phyloP scores from a whole-genome alignment of 2,888 invertebrate genomes.

The Eilema caniola region DNA sequence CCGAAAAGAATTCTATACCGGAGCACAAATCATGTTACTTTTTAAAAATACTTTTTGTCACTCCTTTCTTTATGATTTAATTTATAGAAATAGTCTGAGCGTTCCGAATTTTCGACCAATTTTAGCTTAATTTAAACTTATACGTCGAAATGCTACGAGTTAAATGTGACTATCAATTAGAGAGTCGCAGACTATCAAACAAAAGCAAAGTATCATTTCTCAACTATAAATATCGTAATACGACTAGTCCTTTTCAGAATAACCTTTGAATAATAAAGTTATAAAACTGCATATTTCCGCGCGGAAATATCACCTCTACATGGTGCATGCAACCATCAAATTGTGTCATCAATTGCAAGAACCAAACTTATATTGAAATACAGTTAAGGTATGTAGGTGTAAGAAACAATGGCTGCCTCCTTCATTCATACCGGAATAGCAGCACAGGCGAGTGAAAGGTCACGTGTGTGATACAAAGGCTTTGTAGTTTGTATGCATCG shows the following conservation, averaged over 20 bases:
- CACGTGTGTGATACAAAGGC: slow-evolving; percentile 42
- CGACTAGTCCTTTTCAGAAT: neutral
- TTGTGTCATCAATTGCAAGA: slow-evolving; percentile 16
- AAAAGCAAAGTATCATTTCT: neutral
- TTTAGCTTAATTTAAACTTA: no score
- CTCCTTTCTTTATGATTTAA: neutral
- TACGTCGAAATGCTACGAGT: no score
- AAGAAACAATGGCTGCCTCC: slow-evolving; percentile 24
- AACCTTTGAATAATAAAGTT: no score
- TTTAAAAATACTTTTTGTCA: neutral
- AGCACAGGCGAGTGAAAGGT: slow-evolving; percentile 36
- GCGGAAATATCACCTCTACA: slow-evolving; percentile 4
- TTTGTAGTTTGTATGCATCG: slow-evolving; percentile 41
- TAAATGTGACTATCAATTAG: no score
- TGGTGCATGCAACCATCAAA: neutral
- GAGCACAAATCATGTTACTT: no score
- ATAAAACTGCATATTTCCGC: neutral
- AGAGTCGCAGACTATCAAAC: neutral
- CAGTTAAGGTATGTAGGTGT: slow-evolving; percentile 22
- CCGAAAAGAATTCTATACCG: neutral
- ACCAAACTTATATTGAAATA: slow-evolving; percentile 16
- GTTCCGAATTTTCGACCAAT: no score
- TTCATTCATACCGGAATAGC: slow-evolving; percentile 29
- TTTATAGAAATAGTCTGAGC: neutral
- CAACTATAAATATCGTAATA: no score